These are phyloP conservation scores for Parascotia fuliginaria DNA, from an alignment of 2,888 invertebrate genomes.

Conservation along the genomic window DNA sequence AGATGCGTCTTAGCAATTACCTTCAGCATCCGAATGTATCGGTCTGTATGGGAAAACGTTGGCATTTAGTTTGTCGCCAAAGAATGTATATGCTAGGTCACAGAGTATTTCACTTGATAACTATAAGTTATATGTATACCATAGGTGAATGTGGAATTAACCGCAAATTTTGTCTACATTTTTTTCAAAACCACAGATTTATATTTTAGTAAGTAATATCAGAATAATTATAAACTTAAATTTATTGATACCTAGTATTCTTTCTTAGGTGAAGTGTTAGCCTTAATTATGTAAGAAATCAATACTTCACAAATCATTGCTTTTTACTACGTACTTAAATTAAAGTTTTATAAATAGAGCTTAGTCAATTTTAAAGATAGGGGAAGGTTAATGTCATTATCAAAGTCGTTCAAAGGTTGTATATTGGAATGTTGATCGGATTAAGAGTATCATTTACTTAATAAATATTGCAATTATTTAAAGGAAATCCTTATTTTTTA, in stretches of 20 bases:
- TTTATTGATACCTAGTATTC: no score
- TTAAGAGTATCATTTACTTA: conserved; percentile 21
- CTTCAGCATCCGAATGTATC: conserved; percentile 16
- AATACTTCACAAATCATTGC: no score
- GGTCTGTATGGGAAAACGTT: conserved; percentile 29
- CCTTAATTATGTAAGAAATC: no score
- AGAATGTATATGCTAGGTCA: conserved; percentile 23
- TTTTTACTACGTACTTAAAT: neutral
- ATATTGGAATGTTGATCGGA: conserved; percentile 28
- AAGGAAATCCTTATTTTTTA: conserved; percentile 5
- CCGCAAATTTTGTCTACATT: no score
- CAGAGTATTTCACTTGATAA: neutral
- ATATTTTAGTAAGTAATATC: no score
- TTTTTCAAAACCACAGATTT: no score
- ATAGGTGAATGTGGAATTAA: no score
- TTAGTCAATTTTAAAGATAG: conserved; percentile 4
- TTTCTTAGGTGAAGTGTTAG: no score
- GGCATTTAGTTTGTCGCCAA: conserved; percentile 29
- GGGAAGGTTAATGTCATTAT: conserved; percentile 42
- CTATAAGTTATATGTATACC: neutral
- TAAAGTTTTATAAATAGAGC: neutral
- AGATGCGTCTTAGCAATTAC: conserved; percentile 31
- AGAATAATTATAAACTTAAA: no score
- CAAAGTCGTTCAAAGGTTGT: conserved; percentile 30
- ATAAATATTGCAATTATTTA: conserved; percentile 9